Conservation (phyloP, 1,140 invertebrate genomes). For the Sipha flava region DNA sequence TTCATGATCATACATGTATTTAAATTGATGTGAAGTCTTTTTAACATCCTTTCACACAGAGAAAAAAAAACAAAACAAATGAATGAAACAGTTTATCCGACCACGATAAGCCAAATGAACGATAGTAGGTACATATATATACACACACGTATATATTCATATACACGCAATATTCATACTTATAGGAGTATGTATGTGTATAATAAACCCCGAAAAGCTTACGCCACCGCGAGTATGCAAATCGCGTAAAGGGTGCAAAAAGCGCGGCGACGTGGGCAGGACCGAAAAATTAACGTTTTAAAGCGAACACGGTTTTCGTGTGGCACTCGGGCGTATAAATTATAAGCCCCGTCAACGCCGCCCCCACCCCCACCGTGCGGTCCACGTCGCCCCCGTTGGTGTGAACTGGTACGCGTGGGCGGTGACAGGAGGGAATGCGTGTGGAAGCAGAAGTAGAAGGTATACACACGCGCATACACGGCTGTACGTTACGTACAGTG, state of each 20-base stretch:
- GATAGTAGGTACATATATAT: no score
- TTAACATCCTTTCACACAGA: no score
- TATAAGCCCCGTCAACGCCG: not conserved
- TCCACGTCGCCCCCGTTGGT: not conserved
- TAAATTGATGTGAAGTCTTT: no score
- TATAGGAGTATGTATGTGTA: not conserved
- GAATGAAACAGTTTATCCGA: no score
- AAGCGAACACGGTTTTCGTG: slow-evolving; percentile 28
- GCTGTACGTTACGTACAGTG: not conserved
- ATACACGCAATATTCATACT: no score
- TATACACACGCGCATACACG: no score
- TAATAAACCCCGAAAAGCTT: not conserved
- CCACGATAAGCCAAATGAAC: no score
- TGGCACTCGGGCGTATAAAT: slow-evolving; percentile 22
- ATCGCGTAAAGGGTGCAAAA: slow-evolving; percentile 24
- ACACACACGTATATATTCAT: no score
- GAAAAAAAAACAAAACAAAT: no score
- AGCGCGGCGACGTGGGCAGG: slow-evolving; percentile 9
- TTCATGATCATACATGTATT: no score
- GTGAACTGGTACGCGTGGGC: not conserved
- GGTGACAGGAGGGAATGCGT: no score
- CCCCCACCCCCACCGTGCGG: not conserved
- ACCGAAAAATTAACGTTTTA: slow-evolving; percentile 32
- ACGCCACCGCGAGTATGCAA: not conserved
- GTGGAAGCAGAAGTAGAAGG: no score